Percentiles rank a stretch among this genome's conserved stretches.
These are phyloP conservation scores for Ectropis crepuscularia DNA, from an alignment of 2,888 invertebrate genomes.

Conservation along the genomic window DNA sequence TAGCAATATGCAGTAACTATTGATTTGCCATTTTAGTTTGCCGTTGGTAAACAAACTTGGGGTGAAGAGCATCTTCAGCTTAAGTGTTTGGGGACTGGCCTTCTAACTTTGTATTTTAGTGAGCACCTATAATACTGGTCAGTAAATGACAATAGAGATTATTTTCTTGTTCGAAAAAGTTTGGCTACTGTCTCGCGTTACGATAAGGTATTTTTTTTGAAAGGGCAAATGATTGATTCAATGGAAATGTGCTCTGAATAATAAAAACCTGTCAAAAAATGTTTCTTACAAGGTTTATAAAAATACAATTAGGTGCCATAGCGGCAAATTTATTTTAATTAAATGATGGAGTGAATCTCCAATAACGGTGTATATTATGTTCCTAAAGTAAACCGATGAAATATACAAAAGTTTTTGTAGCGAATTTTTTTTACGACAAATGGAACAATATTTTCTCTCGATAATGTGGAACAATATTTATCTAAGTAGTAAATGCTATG, in stretches of 20 bases:
- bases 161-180: no score
- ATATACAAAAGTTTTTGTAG: no score
- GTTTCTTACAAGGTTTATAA: no score
- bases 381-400: no score
- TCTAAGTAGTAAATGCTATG: no score
- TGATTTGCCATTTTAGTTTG: slow-evolving; percentile 53
- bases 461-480: no score
- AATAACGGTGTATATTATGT: no score
- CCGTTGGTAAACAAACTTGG: slow-evolving; percentile 29
- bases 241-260: neutral
- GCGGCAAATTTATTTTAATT: no score
- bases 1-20: slow-evolving; percentile 61
- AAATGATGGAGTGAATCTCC: no score
- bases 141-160: neutral
- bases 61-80: slow-evolving; percentile 22
- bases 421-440: no score
- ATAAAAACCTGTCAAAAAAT: neutral
- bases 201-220: neutral
- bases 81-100: slow-evolving; percentile 21
- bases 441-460: no score
- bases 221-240: neutral
- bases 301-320: no score
- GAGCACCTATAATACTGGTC: slow-evolving; percentile 3
- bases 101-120: slow-evolving; percentile 18
- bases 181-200: neutral